Evolutionary conservation across 2,888 invertebrate species (phyloP).

Genomic region (Lasioglossum pauxillum): DNA sequence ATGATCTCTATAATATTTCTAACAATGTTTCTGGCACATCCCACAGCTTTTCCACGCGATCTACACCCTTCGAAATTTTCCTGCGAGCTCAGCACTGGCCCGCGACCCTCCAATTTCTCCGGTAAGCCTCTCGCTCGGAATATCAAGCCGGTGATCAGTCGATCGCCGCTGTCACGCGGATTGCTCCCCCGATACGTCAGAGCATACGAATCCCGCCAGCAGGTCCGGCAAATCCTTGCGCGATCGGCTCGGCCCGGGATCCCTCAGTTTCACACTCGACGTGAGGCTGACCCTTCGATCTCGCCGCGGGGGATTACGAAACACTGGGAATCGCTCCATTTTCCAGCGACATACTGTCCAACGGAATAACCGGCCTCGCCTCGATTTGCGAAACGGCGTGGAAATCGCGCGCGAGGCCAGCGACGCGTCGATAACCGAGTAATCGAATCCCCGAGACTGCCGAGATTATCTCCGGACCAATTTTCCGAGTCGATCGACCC

Average conservation of each 20-base stretch:
- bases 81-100: background rate
- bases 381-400: conserved; percentile 5
- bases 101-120: background rate
- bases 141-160: background rate
- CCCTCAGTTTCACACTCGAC: conserved; percentile 82
- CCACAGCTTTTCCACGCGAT: background rate
- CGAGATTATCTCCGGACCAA: background rate
- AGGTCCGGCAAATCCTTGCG: conserved; percentile 65
- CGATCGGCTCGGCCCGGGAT: conserved; percentile 77
- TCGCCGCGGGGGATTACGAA: conserved; percentile 72
- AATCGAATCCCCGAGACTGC: background rate
- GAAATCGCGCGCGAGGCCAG: background rate
- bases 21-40: background rate
- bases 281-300: conserved; percentile 78
- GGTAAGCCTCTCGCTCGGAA: background rate
- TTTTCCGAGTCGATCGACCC: conserved; percentile 4
- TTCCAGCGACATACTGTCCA: background rate
- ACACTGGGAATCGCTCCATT: conserved; percentile 12
- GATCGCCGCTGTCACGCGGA: conserved; percentile 19
- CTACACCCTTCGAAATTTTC: background rate
- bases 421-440: background rate
- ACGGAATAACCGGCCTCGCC: background rate
- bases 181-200: background rate
- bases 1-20: no score
- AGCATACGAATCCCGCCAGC: background rate